A percentile compares a stretch with the other conserved stretches of the same genome.
Evolutionary conservation across 1,140 invertebrate genomes (phyloP).

Genomic region (Hypsibius dujardini): DNA sequence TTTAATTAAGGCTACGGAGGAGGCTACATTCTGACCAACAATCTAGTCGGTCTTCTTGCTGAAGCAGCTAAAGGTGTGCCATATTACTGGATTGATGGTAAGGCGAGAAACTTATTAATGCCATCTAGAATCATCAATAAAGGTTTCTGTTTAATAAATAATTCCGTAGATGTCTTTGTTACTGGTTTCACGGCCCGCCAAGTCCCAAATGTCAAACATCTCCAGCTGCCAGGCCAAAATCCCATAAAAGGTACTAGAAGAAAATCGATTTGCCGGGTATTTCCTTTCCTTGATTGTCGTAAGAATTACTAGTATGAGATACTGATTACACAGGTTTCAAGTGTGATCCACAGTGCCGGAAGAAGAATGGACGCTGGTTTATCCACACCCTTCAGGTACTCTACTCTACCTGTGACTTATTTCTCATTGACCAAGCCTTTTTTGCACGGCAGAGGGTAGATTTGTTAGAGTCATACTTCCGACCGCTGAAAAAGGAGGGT

Average conservation of each 20-base stretch:
- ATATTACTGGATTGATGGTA: conserved; percentile 15
- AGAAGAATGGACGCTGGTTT: conserved; percentile 13
- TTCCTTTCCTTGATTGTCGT: background rate
- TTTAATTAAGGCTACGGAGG: too few species aligned
- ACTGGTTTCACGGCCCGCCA: background rate
- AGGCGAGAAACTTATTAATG: too few species aligned
- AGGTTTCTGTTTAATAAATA: too few species aligned
- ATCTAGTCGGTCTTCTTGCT: background rate
- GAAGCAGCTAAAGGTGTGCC: background rate
- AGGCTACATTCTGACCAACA: conserved; percentile 1
- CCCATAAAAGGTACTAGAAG: conserved; percentile 1
- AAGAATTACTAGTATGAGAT: background rate
- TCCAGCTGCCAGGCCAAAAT: conserved; percentile 11
- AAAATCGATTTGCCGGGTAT: background rate
- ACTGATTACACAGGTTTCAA: too few species aligned
- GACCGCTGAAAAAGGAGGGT: background rate
- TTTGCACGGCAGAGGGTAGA: background rate
- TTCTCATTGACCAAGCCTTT: too few species aligned
- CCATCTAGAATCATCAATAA: too few species aligned
- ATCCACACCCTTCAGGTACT: conserved; percentile 8
- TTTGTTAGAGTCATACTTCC: background rate
- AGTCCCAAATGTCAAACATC: background rate
- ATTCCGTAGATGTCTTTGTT: conserved; percentile 7
- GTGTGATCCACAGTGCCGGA: too few species aligned
- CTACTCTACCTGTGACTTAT: too few species aligned